phyloP scores from a whole-genome alignment of 2,113 vertebrate species.

The Microcebus griseorufus region DNA sequence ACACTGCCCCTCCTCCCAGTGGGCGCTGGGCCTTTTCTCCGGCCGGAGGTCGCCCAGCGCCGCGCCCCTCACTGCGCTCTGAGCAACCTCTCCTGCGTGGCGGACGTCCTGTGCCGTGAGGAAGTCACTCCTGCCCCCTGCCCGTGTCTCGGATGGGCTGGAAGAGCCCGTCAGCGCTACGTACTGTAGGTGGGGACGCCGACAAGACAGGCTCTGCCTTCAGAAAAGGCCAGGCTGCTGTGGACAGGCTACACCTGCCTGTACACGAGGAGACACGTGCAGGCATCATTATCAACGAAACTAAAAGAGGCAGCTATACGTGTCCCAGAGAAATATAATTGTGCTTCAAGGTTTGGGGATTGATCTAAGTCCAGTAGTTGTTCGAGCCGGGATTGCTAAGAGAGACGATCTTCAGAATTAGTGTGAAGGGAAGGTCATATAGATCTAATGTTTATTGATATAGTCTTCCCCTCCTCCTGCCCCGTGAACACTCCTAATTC shows the following conservation, averaged over 20 bases:
- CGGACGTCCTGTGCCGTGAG: no score
- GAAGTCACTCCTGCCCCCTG: not conserved
- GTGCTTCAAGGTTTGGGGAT: not conserved
- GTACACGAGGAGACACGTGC: fast-evolving
- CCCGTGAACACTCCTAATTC: fast-evolving
- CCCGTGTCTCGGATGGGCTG: not conserved
- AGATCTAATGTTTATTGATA: no score
- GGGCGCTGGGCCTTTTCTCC: fast-evolving
- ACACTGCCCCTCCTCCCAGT: fast-evolving
- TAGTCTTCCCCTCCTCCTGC: not conserved
- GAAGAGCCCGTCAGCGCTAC: not conserved
- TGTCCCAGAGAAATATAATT: not conserved
- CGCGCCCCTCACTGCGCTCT: not conserved
- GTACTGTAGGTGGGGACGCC: no score
- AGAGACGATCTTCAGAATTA: not conserved
- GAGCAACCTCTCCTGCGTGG: fast-evolving
- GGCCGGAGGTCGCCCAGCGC: fast-evolving
- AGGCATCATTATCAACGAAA: not conserved
- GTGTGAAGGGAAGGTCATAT: not conserved
- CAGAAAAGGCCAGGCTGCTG: not conserved
- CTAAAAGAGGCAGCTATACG: not conserved
- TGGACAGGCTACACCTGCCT: not conserved
- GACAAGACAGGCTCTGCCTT: not conserved
- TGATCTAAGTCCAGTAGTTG: not conserved
- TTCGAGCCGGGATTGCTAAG: not conserved